Conservation (phyloP, 2,113 vertebrate species). For the Tachysurus fulvidraco region DNA sequence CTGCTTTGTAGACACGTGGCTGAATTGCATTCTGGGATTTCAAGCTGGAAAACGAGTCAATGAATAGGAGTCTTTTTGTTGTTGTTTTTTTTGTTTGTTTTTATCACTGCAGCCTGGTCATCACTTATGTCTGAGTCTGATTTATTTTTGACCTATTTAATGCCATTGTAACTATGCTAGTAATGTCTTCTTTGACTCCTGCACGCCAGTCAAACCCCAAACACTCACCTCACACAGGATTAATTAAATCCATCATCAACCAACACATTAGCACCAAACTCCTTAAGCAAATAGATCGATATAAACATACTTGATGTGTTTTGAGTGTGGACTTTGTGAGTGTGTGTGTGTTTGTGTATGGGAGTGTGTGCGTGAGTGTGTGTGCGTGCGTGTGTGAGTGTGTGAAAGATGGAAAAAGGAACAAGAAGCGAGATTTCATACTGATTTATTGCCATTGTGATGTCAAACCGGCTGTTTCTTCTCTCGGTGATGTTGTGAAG, state of each 20-base stretch:
- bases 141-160: background rate
- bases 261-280: background rate
- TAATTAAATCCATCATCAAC: background rate
- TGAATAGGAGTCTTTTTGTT: too few relatives aligned
- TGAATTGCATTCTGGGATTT: background rate
- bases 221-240: background rate
- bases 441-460: background rate
- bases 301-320: too few relatives aligned
- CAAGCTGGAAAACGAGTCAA: too few relatives aligned
- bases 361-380: background rate
- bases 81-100: too few relatives aligned
- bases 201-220: background rate
- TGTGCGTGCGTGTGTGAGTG: background rate
- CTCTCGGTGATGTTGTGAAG: background rate
- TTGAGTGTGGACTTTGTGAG: background rate
- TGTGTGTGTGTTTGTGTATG: background rate
- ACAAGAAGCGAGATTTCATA: background rate
- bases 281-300: background rate
- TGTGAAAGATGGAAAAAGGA: background rate
- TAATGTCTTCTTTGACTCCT: background rate
- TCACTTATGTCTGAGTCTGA: background rate
- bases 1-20: background rate
- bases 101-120: background rate
- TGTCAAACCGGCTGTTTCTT: background rate
- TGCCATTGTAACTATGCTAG: background rate